Evolutionary conservation across 2,888 invertebrate species (phyloP), one percentile per base, ranked within the genome.

Genomic region (Nemotelus nigrinus): DNA sequence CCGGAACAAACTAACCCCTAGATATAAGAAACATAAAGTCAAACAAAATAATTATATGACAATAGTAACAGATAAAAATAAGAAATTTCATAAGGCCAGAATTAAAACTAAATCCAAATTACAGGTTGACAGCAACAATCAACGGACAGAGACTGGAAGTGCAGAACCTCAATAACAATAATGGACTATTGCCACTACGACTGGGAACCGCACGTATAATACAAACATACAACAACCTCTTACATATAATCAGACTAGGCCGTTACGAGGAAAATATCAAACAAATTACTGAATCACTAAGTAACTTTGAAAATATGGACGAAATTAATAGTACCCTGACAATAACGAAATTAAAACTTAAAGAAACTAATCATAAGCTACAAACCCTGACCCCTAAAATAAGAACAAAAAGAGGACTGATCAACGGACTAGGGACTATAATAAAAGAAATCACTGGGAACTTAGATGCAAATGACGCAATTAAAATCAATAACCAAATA

Each of bases 391-490:
- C n/a, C 10, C 77, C 77, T 6, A 68, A 68, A 39, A 10, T 50
- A 41, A 57, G 68, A 43, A 3, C 2, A 4, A 77, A 71, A 63
- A 25, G 70, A 10, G 77, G 71, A 60, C 3, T 77, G 3, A 77
- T 70, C 41, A 77, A 77, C 60, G 77, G 70, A 3, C 8, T 77
- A 63, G 71, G 77, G 0, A 70, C 70, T 2, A 41, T 77, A 5
- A 77, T 77, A 3, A 70, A 77, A 70, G 10, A 39, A 63, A 63
- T 63, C 39, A 25, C 25, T 3, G 43, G 39, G 63, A 3, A 63
- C 7, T 63, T 71, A n/a, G 77, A 77, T 57, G n/a, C 44, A 39
- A 57, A 77, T 48, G 77, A 77, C 44, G 72, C 72, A 25, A n/a
- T 44, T 1, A 7, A 44, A 3, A 43, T 72, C 5, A 72, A 72